These are phyloP conservation scores for Anhinga anhinga DNA, from an alignment of 2,113 vertebrate species.

Conservation along the genomic window DNA sequence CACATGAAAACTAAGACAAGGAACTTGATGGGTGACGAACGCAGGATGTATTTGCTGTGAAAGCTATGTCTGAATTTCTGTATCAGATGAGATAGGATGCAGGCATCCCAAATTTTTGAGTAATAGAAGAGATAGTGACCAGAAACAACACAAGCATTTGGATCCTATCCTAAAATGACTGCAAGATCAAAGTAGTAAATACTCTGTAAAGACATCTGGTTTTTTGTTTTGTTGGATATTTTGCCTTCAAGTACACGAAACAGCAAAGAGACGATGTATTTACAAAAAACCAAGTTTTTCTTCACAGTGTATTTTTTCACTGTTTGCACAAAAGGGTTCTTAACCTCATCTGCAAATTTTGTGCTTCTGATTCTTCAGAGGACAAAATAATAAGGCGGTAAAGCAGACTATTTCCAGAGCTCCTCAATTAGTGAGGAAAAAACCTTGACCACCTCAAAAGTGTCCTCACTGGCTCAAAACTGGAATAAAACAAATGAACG, in stretches of 20 bases:
- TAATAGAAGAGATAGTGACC: neutral
- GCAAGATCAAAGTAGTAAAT: neutral
- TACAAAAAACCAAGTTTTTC: neutral
- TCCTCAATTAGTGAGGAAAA: neutral
- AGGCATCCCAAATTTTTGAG: neutral
- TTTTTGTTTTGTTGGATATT: neutral
- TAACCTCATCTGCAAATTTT: neutral
- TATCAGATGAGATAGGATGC: neutral
- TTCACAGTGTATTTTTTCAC: neutral
- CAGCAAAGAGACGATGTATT: neutral
- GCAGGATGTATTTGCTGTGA: neutral
- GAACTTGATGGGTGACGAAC: neutral
- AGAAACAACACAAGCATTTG: neutral
- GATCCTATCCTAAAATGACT: neutral
- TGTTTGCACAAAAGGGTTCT: neutral
- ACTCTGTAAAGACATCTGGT: neutral
- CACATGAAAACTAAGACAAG: neutral
- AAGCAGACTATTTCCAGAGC: neutral
- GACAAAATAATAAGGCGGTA: neutral
- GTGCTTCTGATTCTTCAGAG: neutral
- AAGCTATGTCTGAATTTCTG: neutral
- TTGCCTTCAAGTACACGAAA: neutral
- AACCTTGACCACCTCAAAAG: too few relatives aligned
- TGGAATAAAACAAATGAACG: neutral
- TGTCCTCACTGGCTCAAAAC: neutral